Evolutionary conservation across 2,797 vertebrate species (phyloP), one percentile per base, ranked within the genome.

Genomic region (Psittacula echo): DNA sequence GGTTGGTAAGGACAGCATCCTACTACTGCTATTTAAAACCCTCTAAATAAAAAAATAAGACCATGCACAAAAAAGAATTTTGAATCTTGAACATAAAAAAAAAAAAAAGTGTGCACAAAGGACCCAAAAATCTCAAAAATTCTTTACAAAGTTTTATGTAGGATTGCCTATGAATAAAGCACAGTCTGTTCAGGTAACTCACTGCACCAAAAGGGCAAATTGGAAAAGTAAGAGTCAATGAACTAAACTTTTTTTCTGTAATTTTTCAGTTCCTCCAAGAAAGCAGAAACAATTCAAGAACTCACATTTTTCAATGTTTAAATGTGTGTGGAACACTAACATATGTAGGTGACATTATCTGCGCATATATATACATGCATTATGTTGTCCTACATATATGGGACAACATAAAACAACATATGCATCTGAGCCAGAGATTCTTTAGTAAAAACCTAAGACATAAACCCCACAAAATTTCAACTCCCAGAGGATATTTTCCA

Each of bases 361-460:
- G 18, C 2, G 11, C 1, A 21, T 1, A 42, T 4, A 42, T 3
- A 37, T 6, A 12, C 14, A 18, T 8, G 10, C 5, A 58, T 86
- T 51, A 26, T 26, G 26, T 19, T 45, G 13, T 45, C 17, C 6
- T 37, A 4, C 5, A 42, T 23, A 32, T 5, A 51, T 7, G n/a
- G 21, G 7, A 83, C 34, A 94, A 74, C 6, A 41, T 26, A 68
- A 86, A 78, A 7, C 7, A 76, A 30, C 37, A 45, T 0, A 15
- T 5, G 20, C 10, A 34, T 54, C 22, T n/a, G 19, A 86, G 41
- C 7, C 74, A 65, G 30, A 71, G 19, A 42, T 47, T 51, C 7
- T 71, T 77, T 23, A 85, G 9, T 39, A 74, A 94, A 89, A 83
- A 29, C 10, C 53, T 50, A 42, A 64, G 62, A 62, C 32, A 67